These are phyloP conservation scores for Corythornis madagascariensis DNA, from an alignment of 2,113 vertebrate species.

Conservation along the genomic window DNA sequence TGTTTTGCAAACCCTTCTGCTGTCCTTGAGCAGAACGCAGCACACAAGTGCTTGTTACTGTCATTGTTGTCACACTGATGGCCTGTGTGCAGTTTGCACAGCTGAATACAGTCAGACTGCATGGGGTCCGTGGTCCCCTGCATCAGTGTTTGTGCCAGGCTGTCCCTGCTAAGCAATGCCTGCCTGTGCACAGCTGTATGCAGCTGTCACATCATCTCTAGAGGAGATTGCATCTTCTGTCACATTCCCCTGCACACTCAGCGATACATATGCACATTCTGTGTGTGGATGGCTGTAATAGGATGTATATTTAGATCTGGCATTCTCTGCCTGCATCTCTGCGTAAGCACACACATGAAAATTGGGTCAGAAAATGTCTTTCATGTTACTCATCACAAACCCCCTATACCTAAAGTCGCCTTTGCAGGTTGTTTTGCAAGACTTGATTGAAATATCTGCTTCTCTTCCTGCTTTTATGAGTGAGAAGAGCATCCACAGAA, in stretches of 20 bases:
- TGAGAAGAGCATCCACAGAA: slow-evolving; percentile 34
- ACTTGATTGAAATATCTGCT: slow-evolving; percentile 34
- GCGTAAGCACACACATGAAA: neutral
- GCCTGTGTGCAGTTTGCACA: neutral
- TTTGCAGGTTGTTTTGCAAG: slow-evolving; percentile 21
- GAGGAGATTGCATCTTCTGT: slow-evolving; percentile 16
- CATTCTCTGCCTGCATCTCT: neutral
- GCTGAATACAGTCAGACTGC: neutral
- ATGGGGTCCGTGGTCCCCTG: neutral
- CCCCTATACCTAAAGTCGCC: slow-evolving; percentile 34
- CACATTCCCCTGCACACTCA: neutral
- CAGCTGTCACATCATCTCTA: slow-evolving; percentile 47
- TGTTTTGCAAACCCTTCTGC: neutral
- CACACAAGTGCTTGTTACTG: neutral
- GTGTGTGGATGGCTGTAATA: neutral
- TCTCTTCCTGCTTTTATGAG: slow-evolving; percentile 36
- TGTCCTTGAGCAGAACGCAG: neutral
- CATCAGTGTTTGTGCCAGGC: neutral
- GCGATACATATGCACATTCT: neutral
- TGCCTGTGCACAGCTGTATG: neutral
- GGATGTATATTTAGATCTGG: neutral
- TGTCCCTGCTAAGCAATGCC: neutral
- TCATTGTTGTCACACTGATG: neutral
- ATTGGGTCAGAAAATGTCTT: neutral
- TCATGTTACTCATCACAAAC: neutral